Percentiles rank a stretch among this genome's conserved stretches.
Conservation (phyloP, 2,888 invertebrate genomes). For the Oxytorus armatus region DNA sequence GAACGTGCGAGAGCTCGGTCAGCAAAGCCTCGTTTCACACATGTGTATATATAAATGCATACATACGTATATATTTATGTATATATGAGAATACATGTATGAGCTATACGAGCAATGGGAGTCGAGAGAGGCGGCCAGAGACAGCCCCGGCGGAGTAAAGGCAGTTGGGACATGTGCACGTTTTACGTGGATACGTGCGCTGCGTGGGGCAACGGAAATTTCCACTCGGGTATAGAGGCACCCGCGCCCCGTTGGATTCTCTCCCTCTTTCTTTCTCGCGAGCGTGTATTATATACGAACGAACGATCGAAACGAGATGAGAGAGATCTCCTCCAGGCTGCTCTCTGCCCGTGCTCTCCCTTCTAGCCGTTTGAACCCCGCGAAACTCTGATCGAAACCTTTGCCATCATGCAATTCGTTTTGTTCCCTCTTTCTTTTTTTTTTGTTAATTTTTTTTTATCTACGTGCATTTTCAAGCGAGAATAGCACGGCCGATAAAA, state of each 20-base stretch:
- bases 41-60: constrained; percentile 15
- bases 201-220: constrained; percentile 73
- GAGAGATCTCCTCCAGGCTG: constrained; percentile 10
- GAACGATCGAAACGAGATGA: constrained; percentile 26
- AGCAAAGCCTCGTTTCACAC: constrained; percentile 44
- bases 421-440: no score
- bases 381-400: no score
- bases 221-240: constrained; percentile 73
- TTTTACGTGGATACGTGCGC: constrained; percentile 61
- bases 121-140: constrained; percentile 40
- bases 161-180: constrained; percentile 60
- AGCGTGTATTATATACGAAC: constrained; percentile 37
- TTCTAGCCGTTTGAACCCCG: no score
- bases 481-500: no score
- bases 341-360: no score
- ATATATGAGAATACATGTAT: not conserved
- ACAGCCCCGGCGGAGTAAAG: constrained; percentile 43
- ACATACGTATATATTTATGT: constrained; percentile 8
- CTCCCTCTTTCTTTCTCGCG: constrained; percentile 33
- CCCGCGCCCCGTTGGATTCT: constrained; percentile 63
- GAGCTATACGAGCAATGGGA: constrained; percentile 10
- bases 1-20: constrained; percentile 59
- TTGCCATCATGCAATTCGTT: no score
- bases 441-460: no score
- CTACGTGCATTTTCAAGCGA: no score